Conservation (phyloP, 1,140 invertebrate species). For the Microplitis mediator region DNA sequence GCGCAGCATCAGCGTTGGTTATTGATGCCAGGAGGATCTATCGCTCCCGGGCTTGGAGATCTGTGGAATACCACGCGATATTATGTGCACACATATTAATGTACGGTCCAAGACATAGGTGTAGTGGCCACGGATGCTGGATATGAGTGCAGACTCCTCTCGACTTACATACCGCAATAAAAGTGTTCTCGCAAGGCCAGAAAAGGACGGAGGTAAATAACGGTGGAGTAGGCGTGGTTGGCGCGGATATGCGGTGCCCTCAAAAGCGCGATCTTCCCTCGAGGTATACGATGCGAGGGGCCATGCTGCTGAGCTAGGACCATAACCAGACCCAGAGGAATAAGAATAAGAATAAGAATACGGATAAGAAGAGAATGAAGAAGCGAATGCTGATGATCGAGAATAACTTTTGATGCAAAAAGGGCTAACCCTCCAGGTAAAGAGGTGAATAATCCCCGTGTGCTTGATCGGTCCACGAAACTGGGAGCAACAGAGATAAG, state of each 20-base stretch:
- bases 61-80: conserved; percentile 8
- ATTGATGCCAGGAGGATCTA: conserved; percentile 45
- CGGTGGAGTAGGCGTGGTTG: conserved; percentile 53
- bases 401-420: not conserved
- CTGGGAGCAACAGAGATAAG: conserved; percentile 52
- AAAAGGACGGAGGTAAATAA: conserved; percentile 50
- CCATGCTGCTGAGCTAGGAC: conserved; percentile 8
- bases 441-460: conserved; percentile 34
- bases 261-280: conserved; percentile 47
- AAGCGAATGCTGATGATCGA: no score
- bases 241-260: conserved; percentile 47
- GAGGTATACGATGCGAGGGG: conserved; percentile 33
- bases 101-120: not conserved
- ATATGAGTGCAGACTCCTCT: not conserved
- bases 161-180: conserved; percentile 37
- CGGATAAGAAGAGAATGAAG: no score
- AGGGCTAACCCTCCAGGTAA: not conserved
- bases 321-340: not conserved
- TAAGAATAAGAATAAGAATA: not conserved
- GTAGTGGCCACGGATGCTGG: conserved; percentile 7
- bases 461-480: conserved; percentile 44
- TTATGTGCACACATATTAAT: conserved; percentile 6
- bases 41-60: conserved; percentile 49
- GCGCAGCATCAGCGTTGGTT: conserved; percentile 19
- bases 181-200: conserved; percentile 41